Base-by-base conservation (phyloP, 2,888 invertebrate species). In the Cataglyphis altisquamis region DNA sequence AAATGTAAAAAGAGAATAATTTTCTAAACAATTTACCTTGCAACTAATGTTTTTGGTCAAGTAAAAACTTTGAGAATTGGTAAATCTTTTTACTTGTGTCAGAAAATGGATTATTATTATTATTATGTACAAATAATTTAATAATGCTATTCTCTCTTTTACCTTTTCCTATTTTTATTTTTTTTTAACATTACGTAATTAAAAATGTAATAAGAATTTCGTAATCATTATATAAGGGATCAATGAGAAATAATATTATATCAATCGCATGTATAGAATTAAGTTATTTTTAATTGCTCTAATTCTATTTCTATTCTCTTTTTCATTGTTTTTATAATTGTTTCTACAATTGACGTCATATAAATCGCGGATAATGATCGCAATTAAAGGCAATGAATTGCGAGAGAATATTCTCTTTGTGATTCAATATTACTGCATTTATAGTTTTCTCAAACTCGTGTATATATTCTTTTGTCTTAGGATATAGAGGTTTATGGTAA, bases 371-470 rank as follows among this genome's bases (percentile, higher is more conserved):
- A 70, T 70, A 70, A 21, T 60, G 55, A 55, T 29, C 12, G 29
- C 32, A 68, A 78, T 78, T 78, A 78, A 57, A 78, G 68, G 21
- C 25, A 41, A 57, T 78, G 77, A 78, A 39, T 77, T 29, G 57
- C 21, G 57, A 70, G 41, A 70, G 18, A 70, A 60, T 45, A 70
- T 70, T 78, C 60, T 60, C 15, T 18, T 66, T 18, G 10, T 29
- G 29, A 21, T 41, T 55, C 52, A 12, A 55, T 9, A 25, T 18
- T 1, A 57, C 57, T 78, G 4, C 5, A 21, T 32, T 70, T 29
- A 1, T 29, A 1, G 10, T 78, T 57, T 12, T 45, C 12, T 15
- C n/a, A 10, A 29, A 15, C 41, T 18, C 18, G 8, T 12, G 12
- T 29, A 18, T 5, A 29, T 57, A 36, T 52, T 55, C 15, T 21